Conservation (phyloP, 2,888 invertebrate species). For the Drosophila nr. perissopoda region DNA sequence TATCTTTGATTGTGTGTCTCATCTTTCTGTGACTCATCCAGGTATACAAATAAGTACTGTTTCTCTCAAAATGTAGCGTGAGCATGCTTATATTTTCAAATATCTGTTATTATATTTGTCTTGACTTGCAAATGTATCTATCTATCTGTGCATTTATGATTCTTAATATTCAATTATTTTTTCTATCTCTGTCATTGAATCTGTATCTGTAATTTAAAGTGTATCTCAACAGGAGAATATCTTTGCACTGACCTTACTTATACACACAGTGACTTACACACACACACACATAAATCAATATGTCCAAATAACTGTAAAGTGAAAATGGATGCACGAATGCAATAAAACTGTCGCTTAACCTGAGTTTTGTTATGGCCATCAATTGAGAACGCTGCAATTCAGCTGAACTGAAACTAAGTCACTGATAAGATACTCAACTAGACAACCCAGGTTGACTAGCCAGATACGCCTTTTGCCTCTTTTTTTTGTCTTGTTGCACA, state of each 20-base stretch:
- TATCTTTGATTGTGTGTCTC: not conserved
- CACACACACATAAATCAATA: slow-evolving; percentile 47
- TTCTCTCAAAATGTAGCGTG: no score
- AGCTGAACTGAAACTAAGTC: slow-evolving; percentile 17
- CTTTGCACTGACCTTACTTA: slow-evolving; percentile 21
- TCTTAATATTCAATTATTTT: not conserved
- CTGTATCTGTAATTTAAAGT: not conserved
- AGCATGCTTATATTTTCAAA: not conserved
- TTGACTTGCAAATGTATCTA: not conserved
- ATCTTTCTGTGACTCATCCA: not conserved
- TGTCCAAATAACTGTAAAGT: slow-evolving; percentile 38
- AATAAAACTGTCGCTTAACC: slow-evolving; percentile 38
- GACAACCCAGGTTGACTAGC: slow-evolving; percentile 9
- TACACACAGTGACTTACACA: no score
- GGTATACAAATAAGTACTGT: not conserved
- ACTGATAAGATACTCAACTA: slow-evolving; percentile 43
- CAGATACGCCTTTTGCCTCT: slow-evolving; percentile 20
- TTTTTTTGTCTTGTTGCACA: slow-evolving; percentile 30
- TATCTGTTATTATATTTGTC: not conserved
- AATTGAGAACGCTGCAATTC: slow-evolving; percentile 9
- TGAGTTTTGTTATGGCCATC: slow-evolving; percentile 26
- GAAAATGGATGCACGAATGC: slow-evolving; percentile 33
- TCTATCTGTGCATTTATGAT: not conserved
- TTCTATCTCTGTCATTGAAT: not conserved
- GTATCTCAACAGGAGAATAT: not conserved